A percentile compares a stretch with the other conserved stretches of the same genome.
These are phyloP conservation scores for Protobothrops mucrosquamatus DNA, from an alignment of 2,113 vertebrate genomes.

Conservation along the genomic window DNA sequence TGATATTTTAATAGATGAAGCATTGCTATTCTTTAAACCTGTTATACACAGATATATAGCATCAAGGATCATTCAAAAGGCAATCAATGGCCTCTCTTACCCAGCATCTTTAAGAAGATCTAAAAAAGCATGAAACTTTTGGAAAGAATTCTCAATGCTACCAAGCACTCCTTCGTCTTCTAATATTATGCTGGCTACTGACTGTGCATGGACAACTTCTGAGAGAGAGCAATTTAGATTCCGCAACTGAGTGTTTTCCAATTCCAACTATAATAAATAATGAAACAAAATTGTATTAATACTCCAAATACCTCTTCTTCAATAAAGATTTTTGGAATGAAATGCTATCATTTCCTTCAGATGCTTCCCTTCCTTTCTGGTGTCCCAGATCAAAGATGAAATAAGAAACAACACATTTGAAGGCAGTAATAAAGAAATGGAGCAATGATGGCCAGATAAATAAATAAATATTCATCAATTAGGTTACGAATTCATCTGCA, in stretches of 20 bases:
- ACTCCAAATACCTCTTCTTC: neutral
- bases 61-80: neutral
- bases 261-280: constrained; percentile 75
- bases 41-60: neutral
- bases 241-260: constrained; percentile 82
- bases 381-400: neutral
- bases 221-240: constrained; percentile 82
- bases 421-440: neutral
- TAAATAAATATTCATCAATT: neutral
- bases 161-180: constrained; percentile 88
- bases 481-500: neutral
- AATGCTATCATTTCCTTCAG: neutral
- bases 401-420: neutral
- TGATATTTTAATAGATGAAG: neutral
- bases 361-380: neutral
- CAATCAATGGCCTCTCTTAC: constrained; percentile 66
- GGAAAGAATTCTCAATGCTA: constrained; percentile 91
- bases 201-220: constrained; percentile 74
- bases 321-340: neutral
- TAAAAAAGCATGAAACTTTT: constrained; percentile 94
- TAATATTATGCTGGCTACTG: constrained; percentile 73
- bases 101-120: constrained; percentile 95
- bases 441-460: neutral
- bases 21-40: neutral
- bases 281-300: neutral